Percentiles rank a stretch among this genome's conserved stretches.
phyloP scores from a whole-genome alignment of 1,140 invertebrate genomes.

The Brachionus rubens region DNA sequence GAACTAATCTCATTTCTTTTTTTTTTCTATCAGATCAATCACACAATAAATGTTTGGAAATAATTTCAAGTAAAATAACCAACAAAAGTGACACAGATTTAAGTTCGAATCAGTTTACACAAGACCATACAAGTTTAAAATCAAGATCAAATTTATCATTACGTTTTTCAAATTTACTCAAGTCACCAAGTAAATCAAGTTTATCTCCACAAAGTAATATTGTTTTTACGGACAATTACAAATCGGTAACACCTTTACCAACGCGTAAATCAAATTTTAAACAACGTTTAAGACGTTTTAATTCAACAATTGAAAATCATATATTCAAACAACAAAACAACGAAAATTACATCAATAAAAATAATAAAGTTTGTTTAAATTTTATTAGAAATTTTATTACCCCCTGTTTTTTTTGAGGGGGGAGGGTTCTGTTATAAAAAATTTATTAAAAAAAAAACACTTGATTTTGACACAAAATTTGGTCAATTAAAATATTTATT shows the following conservation, averaged over 20 bases:
- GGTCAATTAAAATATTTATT: background rate
- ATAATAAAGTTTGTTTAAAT: conserved; percentile 43
- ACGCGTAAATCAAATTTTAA: conserved; percentile 10
- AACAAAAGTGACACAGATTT: conserved; percentile 21
- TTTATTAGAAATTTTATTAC: conserved; percentile 18
- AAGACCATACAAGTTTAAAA: background rate
- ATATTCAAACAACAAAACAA: conserved; percentile 16
- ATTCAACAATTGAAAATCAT: conserved; percentile 20
- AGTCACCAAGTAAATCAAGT: background rate
- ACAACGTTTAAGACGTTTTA: conserved; percentile 22
- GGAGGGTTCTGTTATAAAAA: no score
- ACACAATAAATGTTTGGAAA: background rate
- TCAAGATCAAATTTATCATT: conserved; percentile 10
- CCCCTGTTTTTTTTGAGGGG: background rate
- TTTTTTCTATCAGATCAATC: no score
- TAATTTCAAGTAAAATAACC: background rate
- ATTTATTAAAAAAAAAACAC: background rate
- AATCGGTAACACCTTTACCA: background rate
- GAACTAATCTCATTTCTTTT: no score
- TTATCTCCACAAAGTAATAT: background rate
- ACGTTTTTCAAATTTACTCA: background rate
- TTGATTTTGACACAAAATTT: background rate
- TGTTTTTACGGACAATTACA: background rate
- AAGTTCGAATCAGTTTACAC: no score
- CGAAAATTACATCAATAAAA: conserved; percentile 10